Base-by-base conservation (phyloP, 2,888 invertebrate species). In the Agrotis ipsilon region DNA sequence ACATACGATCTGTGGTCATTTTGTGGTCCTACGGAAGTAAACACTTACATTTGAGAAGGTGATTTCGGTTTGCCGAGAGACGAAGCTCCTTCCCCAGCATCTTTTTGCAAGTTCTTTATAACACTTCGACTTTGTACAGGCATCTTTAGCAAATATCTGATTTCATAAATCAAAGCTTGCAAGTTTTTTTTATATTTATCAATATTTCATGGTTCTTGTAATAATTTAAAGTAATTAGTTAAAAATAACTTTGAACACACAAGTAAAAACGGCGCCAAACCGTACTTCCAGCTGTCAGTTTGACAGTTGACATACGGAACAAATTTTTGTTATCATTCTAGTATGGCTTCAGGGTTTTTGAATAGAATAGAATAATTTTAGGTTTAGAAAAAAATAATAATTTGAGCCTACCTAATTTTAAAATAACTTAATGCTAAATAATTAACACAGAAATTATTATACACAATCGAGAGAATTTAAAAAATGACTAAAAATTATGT, bases 41-140 rank as follows among this genome's bases (percentile, higher is more conserved):
- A 39, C 11, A 77, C 75, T 78, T 75, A 87, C 87, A 60, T 73
- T 43, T 78, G 76, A 52, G 72, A 60, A 24, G 86, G 78, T 24
- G 84, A 81, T 18, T 77, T 78, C 64, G 77, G 72, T 54, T 74
- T 76, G 3, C 55, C 57, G 48, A 59, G 54, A 61, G 54, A 68
- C 71, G 58, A 68, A 83, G 66, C 69, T 39, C 68, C 70, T 75
- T 68, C 78, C 32, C 80, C 70, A 60, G 75, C 73, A 66, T 78
- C 71, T 21, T 80, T 81, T 45, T 82, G 81, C 61, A 74, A 77
- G 49, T 73, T 79, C 2, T 65, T 72, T 9, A 49, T 21, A 65
- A 75, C 82, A 59, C 77, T 74, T 52, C 78, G 69, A 74, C 84
- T 87, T 82, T 75, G 86, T 65, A 86, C 86, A 21, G 89, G 89